These are phyloP conservation scores for Idaea biselata DNA, from an alignment of 2,888 invertebrate species.

Conservation along the genomic window DNA sequence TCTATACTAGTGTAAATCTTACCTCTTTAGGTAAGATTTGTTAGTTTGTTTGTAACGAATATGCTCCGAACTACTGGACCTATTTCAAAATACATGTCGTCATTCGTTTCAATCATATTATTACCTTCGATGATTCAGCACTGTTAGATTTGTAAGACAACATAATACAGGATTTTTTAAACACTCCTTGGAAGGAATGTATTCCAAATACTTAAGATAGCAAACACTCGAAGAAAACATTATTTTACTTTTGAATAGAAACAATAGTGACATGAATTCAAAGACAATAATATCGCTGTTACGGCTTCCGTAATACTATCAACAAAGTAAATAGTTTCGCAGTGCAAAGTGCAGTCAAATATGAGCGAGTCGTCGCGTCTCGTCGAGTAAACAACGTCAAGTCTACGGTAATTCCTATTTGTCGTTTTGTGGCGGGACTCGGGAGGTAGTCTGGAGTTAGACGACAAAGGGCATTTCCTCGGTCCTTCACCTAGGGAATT, in stretches of 20 bases:
- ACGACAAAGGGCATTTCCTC: background rate
- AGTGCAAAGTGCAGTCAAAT: background rate
- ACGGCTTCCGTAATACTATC: background rate
- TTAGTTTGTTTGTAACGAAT: no score
- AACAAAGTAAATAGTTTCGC: background rate
- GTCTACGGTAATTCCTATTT: background rate
- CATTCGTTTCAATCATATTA: background rate
- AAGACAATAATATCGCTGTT: background rate
- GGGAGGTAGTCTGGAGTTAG: background rate
- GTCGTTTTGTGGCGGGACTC: background rate
- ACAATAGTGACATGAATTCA: no score
- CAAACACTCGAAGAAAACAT: no score
- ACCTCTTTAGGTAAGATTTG: no score
- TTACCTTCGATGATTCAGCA: background rate
- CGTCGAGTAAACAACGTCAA: background rate
- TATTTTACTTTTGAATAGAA: no score
- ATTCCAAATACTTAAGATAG: no score
- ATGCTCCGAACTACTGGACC: no score
- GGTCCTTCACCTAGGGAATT: constrained; percentile 1
- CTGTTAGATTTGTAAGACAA: background rate
- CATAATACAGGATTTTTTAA: background rate
- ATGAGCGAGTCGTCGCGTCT: background rate
- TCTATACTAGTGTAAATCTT: background rate
- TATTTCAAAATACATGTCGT: no score
- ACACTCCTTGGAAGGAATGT: no score